Base-by-base conservation (phyloP, 2,113 vertebrate genomes). In the Cebidichthys violaceus region DNA sequence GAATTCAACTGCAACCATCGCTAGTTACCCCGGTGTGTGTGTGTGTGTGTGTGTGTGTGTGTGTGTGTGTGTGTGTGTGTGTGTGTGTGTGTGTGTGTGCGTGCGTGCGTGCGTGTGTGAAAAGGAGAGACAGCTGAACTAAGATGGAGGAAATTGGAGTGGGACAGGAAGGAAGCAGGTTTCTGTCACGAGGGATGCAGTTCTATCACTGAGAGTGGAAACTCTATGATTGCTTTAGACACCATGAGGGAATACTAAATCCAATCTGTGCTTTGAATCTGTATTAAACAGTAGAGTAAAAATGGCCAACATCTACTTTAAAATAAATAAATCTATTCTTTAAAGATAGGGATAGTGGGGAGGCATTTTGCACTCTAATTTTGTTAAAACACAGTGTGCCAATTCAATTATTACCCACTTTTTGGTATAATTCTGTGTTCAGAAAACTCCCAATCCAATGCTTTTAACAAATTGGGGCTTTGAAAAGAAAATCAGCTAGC, bases 201-300 rank as follows among this genome's bases (percentile, higher is more conserved):
- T 81, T 80, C 78, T 80, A 81, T 94, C 88, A 77, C 37, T 27
- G 41, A 20, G 72, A 81, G 67, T 72, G 27, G 22, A 43, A 74
- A 89, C 37, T 67, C 78, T 82, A 91, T 90, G 90, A 92, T 90
- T 92, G 88, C 83, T 84, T 86, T 80, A 78, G 89, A 90, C 73
- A 87, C 86, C 76, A 65, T 54, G 70, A 80, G 76, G 75, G 76
- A 83, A 82, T 69, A 70, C 65, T n/a, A 71, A 86, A 89, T 86
- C 83, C 88, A 85, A 89, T 91, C 76, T 79, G 24, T 76, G 65
- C 33, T 70, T 64, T 85, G 47, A 83, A 81, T 83, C 70, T 75
- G 41, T 73, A 72, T 77, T 60, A 54, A 81, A 64, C 31, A 22
- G 29, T 70, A 27, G 14, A 77, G 62, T 47, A 75, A 73, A 81